Evolutionary conservation across 2,113 vertebrate species (phyloP), one percentile per base, ranked within the genome.

Genomic region (Corydoras sp.): DNA sequence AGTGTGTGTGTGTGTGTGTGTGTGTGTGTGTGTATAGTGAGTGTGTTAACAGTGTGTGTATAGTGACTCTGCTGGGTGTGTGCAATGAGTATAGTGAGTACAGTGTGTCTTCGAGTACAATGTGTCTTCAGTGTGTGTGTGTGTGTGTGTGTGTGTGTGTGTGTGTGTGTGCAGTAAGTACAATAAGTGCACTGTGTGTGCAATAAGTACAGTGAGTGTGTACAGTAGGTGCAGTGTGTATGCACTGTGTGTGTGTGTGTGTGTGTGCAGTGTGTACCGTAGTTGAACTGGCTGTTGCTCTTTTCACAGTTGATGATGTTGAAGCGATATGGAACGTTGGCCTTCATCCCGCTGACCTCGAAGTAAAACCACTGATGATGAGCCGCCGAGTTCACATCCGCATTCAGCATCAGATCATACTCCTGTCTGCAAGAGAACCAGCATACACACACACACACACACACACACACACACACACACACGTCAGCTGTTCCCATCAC

Each of bases 281-380:
- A 97, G 84, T 96, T 98, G 83, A 95, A 98, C 72, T 98, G 95
- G 79, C 95, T 98, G 86, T 98, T 95, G 80, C 84, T 67, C 85
- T 98, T 98, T 88, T 98, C 95, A 75, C 93, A 96, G 86, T 97
- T 98, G 89, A 98, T 91, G 83, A 98, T 7, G 70, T 97, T 98
- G 83, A 98, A 96, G 51, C 93, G 91, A 70, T 98, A 97, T 1
- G 90, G 81, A 60, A 87, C 49, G 0, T 81, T 79, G 0, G 85
- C 69, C 78, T 74, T 83, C 94, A 94, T 96, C 56, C 86, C 85
- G 51, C 89, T 89, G 78, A 98, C 92, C 83, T 89, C 86, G 50
- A 97, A 97, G 83, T 96, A 95, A 83, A 98, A 98, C 95, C 96
- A 98, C 82, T 98, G 95, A 49, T 89, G 87, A 13, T 96, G 90